A percentile compares a stretch with the other conserved stretches of the same genome.
These are phyloP conservation scores for Cantharis flavilabris DNA, from an alignment of 2,888 invertebrate genomes.

Conservation along the genomic window DNA sequence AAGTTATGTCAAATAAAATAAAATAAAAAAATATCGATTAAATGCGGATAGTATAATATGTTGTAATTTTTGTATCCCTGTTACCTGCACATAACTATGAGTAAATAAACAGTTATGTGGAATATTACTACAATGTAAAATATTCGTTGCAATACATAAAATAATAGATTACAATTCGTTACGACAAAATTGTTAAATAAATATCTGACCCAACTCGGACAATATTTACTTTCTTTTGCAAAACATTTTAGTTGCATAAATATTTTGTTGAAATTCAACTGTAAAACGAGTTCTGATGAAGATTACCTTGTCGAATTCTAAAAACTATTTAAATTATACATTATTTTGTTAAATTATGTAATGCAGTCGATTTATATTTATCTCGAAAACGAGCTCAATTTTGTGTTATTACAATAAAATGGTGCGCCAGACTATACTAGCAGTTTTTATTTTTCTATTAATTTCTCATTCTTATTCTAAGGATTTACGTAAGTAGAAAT, in stretches of 20 bases:
- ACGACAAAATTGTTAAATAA: neutral
- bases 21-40: too few relatives aligned
- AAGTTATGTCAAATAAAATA: too few relatives aligned
- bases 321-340: neutral
- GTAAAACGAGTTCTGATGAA: neutral
- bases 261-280: neutral
- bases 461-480: neutral
- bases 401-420: neutral
- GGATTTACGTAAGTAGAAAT: neutral
- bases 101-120: too few relatives aligned
- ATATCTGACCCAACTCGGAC: neutral
- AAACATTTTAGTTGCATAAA: neutral
- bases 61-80: too few relatives aligned
- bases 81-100: too few relatives aligned
- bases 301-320: neutral
- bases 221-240: neutral
- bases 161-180: neutral
- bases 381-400: neutral
- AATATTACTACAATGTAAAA: too few relatives aligned
- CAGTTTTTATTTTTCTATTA: neutral
- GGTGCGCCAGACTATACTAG: neutral
- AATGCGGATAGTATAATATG: too few relatives aligned
- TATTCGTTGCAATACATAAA: neutral
- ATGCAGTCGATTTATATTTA: neutral
- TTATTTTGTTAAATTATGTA: neutral